A percentile compares a stretch with the other conserved stretches of the same genome.
These are phyloP conservation scores for Coleophora deauratella DNA, from an alignment of 2,888 invertebrate genomes.

Conservation along the genomic window DNA sequence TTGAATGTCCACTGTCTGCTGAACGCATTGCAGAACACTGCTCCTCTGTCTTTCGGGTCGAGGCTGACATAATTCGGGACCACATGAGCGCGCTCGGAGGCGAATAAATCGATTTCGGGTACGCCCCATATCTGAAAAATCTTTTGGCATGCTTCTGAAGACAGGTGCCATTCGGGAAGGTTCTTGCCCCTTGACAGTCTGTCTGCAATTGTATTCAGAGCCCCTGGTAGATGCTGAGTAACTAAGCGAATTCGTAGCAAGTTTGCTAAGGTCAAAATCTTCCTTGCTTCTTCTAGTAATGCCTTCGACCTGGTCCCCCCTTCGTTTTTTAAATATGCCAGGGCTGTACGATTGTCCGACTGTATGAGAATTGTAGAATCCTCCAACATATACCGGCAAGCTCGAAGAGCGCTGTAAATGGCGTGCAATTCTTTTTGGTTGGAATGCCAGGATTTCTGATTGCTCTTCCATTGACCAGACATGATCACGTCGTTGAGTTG, in stretches of 20 bases:
- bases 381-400: no score
- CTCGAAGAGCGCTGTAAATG: background rate
- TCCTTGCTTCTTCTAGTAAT: background rate
- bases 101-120: background rate
- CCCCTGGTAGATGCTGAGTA: background rate
- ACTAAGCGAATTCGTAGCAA: background rate
- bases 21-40: constrained; percentile 4
- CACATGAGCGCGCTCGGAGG: constrained; percentile 3
- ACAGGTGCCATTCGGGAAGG: background rate
- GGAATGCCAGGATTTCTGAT: background rate
- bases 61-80: background rate
- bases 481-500: background rate
- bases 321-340: background rate
- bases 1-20: constrained; percentile 7
- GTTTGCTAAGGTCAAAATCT: background rate
- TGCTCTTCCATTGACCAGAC: background rate
- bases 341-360: background rate
- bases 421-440: background rate
- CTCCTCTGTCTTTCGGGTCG: constrained; percentile 2
- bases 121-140: background rate
- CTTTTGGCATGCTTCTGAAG: background rate
- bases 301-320: background rate
- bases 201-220: background rate
- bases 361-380: background rate
- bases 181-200: background rate